These are phyloP conservation scores for Percopsis omiscomaycus DNA, from an alignment of 2,797 vertebrate species.

Conservation along the genomic window DNA sequence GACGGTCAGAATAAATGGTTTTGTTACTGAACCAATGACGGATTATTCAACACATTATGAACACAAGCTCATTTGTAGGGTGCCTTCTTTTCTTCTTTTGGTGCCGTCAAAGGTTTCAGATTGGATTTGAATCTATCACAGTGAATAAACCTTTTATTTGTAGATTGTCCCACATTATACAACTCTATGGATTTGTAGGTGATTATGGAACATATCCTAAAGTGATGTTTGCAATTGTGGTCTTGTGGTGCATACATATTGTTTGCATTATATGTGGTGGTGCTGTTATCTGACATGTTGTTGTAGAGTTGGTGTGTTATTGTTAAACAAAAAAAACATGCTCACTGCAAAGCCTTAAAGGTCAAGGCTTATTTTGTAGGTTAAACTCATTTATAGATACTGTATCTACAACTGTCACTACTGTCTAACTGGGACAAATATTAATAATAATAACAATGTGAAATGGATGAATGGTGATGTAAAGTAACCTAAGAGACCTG, in stretches of 20 bases:
- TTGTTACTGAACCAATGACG: too few species aligned
- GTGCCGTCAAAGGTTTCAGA: too few species aligned
- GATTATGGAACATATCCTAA: conserved; percentile 2
- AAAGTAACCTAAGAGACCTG: not conserved
- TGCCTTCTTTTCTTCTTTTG: too few species aligned
- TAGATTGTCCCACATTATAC: not conserved
- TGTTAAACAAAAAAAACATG: too few species aligned
- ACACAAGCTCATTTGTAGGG: not conserved
- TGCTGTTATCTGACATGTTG: too few species aligned
- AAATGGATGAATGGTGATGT: conserved; percentile 18
- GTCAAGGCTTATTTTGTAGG: not conserved
- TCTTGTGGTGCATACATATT: not conserved
- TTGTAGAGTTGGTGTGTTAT: too few species aligned
- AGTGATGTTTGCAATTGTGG: not conserved
- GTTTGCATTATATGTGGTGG: not conserved
- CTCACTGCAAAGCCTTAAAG: too few species aligned
- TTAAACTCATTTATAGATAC: too few species aligned
- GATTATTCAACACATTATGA: conserved; percentile 1
- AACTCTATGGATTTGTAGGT: not conserved
- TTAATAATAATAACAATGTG: conserved; percentile 5
- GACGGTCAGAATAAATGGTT: too few species aligned
- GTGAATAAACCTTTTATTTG: too few species aligned
- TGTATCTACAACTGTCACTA: too few species aligned
- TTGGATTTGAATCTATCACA: too few species aligned
- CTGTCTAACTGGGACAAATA: conserved; percentile 3